Evolutionary conservation across 2,113 vertebrate genomes (phyloP).

Genomic region (Rhea pennata): DNA sequence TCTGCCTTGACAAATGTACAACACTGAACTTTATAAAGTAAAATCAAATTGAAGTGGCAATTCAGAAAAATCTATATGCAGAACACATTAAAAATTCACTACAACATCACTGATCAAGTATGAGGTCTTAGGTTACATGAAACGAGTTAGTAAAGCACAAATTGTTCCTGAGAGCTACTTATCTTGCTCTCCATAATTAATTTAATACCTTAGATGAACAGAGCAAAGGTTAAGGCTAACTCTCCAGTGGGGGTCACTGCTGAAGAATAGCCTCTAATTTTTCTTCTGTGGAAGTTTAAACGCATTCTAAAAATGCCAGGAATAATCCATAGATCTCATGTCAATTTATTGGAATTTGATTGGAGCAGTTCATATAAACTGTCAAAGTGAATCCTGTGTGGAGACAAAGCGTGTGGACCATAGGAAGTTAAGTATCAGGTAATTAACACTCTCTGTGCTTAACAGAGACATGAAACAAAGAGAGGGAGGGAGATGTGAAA

Average conservation of each 20-base stretch:
- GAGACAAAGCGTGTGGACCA: not conserved
- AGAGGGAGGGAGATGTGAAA: not conserved
- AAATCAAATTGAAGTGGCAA: conserved; percentile 35
- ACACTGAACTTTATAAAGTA: not conserved
- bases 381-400: not conserved
- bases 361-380: not conserved
- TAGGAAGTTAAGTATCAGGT: not conserved
- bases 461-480: not conserved
- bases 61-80: conserved; percentile 20
- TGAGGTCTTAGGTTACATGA: conserved; percentile 57
- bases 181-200: conserved; percentile 62
- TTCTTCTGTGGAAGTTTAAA: not conserved
- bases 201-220: conserved; percentile 53
- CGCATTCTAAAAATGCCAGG: not conserved
- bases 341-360: not conserved
- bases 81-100: conserved; percentile 54
- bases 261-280: conserved; percentile 41
- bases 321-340: not conserved
- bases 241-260: conserved; percentile 26
- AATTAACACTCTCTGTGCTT: not conserved
- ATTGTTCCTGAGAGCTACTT: conserved; percentile 60
- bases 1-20: conserved; percentile 16
- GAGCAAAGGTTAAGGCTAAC: conserved; percentile 48
- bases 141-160: conserved; percentile 36
- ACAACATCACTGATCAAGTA: conserved; percentile 39